Evolutionary conservation across 2,888 invertebrate species (phyloP), one percentile per base, ranked within the genome.

Genomic region (Dasypolia templi): DNA sequence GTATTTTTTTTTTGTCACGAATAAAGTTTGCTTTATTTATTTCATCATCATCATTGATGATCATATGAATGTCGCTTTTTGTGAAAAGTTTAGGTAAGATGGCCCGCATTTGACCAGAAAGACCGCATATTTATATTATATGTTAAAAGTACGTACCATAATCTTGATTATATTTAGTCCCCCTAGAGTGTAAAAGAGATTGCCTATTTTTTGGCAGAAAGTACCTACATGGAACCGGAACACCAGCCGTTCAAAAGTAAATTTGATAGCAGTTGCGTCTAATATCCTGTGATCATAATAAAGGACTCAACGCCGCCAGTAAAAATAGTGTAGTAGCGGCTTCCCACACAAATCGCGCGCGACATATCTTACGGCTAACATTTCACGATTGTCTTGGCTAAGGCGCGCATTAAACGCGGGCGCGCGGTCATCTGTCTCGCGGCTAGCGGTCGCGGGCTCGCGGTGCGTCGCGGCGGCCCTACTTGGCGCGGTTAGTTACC

Each of bases 401-500:
- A 85, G 88, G 86, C 79, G 78, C 85, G 86, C 88, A 89, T 90
- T 90, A 89, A 75, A 26, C 86, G 76, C 66, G 74, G 51, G 56
- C 77, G 75, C 78, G 87, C 86, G 89, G 84, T 85, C 88, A 88
- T 91, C 87, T 86, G 88, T 90, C 91, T 89, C 86, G 82, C 81
- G 77, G 70, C 76, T 79, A 76, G 77, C 77, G 82, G 70, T 22
- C 68, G 73, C 55, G 76, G 66, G 19, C 91, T 88, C 86, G 81
- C 83, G 76, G 55, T 29, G 29, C 35, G 72, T n/a, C 44, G 67
- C 17, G n/a, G 17, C 12, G 51, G 65, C 90, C 90, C 73, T 87
- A 90, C 89, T 89, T 89, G 91, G 91, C 79, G 76, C 80, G 77
- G 87, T 86, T 90, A 88, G 89, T 88, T 88, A 84, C 86, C 79